Percentiles rank a stretch among this genome's conserved stretches.
Evolutionary conservation across 1,140 invertebrate genomes (phyloP).

Genomic region (Micrasema longulum): DNA sequence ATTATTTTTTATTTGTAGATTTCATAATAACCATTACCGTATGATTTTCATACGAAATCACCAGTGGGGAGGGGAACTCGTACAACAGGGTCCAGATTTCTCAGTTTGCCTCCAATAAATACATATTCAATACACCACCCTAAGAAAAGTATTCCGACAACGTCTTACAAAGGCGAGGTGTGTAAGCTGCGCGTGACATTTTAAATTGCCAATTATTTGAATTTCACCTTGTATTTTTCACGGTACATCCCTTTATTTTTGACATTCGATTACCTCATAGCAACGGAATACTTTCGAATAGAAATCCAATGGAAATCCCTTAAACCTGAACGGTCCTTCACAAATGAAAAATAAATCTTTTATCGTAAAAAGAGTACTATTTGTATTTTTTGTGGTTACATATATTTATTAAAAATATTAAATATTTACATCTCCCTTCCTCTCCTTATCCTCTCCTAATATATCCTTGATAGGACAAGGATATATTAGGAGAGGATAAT

Average conservation of each 20-base stretch:
- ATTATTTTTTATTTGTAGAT: too few relatives aligned
- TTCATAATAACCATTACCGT: slow-evolving; percentile 6
- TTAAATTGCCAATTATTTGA: slow-evolving; percentile 55
- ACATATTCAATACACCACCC: slow-evolving; percentile 34
- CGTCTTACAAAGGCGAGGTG: slow-evolving; percentile 48
- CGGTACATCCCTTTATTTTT: slow-evolving; percentile 53
- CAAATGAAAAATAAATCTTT: too few relatives aligned
- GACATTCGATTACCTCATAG: slow-evolving; percentile 53
- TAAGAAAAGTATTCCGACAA: slow-evolving; percentile 38
- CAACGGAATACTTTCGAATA: slow-evolving; percentile 16
- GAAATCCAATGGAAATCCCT: slow-evolving; percentile 14
- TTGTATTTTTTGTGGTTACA: too few relatives aligned
- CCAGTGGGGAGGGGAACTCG: not conserved
- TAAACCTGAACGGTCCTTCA: slow-evolving; percentile 29
- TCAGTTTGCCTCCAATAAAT: slow-evolving; percentile 42
- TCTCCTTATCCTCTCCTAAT: too few relatives aligned
- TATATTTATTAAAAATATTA: too few relatives aligned
- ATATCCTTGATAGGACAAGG: too few relatives aligned
- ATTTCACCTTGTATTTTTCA: slow-evolving; percentile 55
- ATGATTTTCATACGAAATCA: slow-evolving; percentile 3
- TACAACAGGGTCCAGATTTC: not conserved
- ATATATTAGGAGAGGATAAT: too few relatives aligned
- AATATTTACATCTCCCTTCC: too few relatives aligned
- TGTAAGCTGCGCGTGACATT: slow-evolving; percentile 52
- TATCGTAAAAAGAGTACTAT: too few relatives aligned